Percentiles rank a stretch among this genome's conserved stretches.
These are phyloP conservation scores for Dasysyrphus tricinctus DNA, from an alignment of 2,888 invertebrate species.

Conservation along the genomic window DNA sequence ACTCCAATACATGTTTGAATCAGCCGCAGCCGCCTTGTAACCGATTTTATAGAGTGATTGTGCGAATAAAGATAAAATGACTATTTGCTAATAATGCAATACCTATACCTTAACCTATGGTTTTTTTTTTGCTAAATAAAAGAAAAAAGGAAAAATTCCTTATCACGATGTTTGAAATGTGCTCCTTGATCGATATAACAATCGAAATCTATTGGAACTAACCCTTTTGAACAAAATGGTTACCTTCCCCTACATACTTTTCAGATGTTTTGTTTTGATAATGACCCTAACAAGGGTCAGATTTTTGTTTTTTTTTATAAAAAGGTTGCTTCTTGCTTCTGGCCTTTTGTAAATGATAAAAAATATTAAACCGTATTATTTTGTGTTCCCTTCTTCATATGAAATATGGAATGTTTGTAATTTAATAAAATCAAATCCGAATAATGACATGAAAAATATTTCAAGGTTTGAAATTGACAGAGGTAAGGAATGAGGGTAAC, in stretches of 20 bases:
- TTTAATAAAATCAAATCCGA: neutral
- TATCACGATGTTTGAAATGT: neutral
- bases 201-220: neutral
- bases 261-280: neutral
- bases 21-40: conserved; percentile 67
- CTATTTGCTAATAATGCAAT: conserved; percentile 50
- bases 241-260: neutral
- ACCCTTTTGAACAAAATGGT: neutral
- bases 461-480: neutral
- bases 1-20: conserved; percentile 56
- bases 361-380: conserved; percentile 23
- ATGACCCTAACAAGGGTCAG: conserved; percentile 4
- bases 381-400: neutral
- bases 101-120: neutral
- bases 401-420: neutral
- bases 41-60: conserved; percentile 64
- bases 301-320: too few species aligned
- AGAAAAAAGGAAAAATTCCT: conserved; percentile 25
- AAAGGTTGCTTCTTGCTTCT: neutral
- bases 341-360: neutral
- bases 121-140: conserved; percentile 24
- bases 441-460: neutral
- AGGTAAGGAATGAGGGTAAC: conserved; percentile 15
- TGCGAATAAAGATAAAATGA: conserved; percentile 64
- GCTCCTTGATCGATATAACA: neutral